Percentiles rank a stretch among this genome's conserved stretches.
phyloP scores from a whole-genome alignment of 2,797 vertebrate species.

The Channa striata region DNA sequence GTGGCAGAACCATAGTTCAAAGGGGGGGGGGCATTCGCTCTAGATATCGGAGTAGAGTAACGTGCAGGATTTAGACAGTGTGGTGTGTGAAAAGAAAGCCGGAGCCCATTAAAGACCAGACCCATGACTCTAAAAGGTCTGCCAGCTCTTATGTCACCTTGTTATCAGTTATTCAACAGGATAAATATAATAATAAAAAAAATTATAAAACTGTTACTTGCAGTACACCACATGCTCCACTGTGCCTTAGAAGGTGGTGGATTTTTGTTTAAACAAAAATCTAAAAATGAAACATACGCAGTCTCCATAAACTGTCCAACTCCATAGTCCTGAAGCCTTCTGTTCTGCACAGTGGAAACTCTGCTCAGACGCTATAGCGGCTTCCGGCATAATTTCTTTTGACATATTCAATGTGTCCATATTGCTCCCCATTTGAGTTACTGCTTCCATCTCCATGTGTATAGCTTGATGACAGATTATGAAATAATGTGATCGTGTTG shows the following conservation, averaged over 20 bases:
- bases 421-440: background rate
- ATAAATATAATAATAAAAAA: too few species aligned
- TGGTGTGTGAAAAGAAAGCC: slow-evolving; percentile 6
- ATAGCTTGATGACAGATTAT: slow-evolving; percentile 9
- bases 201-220: too few species aligned
- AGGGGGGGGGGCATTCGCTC: background rate
- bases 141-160: too few species aligned
- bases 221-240: too few species aligned
- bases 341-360: slow-evolving; percentile 17
- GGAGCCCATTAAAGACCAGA: slow-evolving; percentile 14
- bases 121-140: slow-evolving; percentile 13
- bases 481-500: background rate
- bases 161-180: too few species aligned
- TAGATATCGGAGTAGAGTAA: background rate
- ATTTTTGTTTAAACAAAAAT: too few species aligned
- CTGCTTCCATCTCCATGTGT: background rate
- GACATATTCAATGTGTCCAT: background rate
- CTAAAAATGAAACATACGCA: too few species aligned
- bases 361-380: background rate
- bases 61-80: slow-evolving; percentile 11
- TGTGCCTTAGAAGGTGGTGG: too few species aligned
- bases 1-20: background rate
- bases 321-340: slow-evolving; percentile 27
- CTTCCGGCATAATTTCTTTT: slow-evolving; percentile 20
- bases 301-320: background rate